Percentiles rank a stretch among this genome's conserved stretches.
phyloP scores from a whole-genome alignment of 2,888 invertebrate genomes.

The Drosophila mimica region DNA sequence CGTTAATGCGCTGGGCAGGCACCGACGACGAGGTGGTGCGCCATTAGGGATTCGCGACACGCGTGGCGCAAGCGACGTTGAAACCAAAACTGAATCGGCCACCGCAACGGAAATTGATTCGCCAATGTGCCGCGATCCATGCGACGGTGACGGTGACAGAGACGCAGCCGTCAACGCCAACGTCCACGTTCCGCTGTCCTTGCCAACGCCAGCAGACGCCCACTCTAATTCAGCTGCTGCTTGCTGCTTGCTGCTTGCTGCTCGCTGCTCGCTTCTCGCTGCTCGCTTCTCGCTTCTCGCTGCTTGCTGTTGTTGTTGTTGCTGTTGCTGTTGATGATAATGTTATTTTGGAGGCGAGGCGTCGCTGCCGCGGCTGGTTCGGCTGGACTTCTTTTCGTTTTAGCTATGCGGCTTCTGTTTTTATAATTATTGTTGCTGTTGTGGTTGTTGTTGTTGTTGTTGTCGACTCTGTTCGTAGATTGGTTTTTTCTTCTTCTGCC shows the following conservation, averaged over 20 bases:
- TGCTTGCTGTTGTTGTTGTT: constrained; percentile 22
- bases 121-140: constrained; percentile 64
- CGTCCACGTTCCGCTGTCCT: constrained; percentile 62
- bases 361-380: constrained; percentile 36
- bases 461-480: constrained; percentile 56
- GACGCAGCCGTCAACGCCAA: constrained; percentile 27
- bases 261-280: constrained; percentile 20
- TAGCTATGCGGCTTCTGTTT: constrained; percentile 66
- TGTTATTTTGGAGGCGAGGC: constrained; percentile 48
- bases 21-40: constrained; percentile 48
- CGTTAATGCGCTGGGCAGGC: constrained; percentile 46
- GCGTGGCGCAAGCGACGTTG: constrained; percentile 75
- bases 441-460: constrained; percentile 32
- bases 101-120: constrained; percentile 80
- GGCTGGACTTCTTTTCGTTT: constrained; percentile 62
- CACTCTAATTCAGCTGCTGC: constrained; percentile 55
- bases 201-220: constrained; percentile 67
- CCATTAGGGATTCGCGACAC: constrained; percentile 77
- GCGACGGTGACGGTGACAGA: constrained; percentile 19
- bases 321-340: constrained; percentile 53
- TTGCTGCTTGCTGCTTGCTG: constrained; percentile 16
- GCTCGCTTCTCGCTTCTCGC: constrained; percentile 6
- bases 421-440: constrained; percentile 31
- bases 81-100: constrained; percentile 78
- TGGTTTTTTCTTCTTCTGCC: constrained; percentile 56